A percentile compares a stretch with the other conserved stretches of the same genome.
Evolutionary conservation across 64 coral and sea anemone genomes (phyloP).

Genomic region (Stichodactyla helianthus): DNA sequence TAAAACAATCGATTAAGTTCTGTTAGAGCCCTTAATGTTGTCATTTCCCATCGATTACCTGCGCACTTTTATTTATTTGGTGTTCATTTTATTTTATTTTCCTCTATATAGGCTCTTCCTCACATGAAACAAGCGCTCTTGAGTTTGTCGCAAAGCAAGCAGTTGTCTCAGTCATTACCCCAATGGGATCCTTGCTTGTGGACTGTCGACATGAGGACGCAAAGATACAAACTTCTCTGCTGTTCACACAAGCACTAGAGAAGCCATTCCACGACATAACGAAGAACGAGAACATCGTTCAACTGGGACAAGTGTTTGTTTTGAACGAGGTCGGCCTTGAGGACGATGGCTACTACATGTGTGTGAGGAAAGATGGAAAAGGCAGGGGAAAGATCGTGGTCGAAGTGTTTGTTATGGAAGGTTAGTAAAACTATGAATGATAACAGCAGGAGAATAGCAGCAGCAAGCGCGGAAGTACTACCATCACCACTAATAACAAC

Average conservation of each 20-base stretch:
- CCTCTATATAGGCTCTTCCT: background rate
- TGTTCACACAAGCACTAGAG: background rate
- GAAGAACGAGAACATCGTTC: background rate
- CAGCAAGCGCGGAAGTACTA: too few relatives aligned
- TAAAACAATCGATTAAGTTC: too few relatives aligned
- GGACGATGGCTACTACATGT: conserved; percentile 11
- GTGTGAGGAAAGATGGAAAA: background rate
- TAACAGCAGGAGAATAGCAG: too few relatives aligned
- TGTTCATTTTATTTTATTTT: background rate
- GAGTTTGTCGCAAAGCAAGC: background rate
- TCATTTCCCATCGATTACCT: too few relatives aligned
- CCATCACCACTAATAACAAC: too few relatives aligned
- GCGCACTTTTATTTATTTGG: too few relatives aligned
- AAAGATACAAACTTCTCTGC: background rate
- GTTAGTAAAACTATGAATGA: background rate
- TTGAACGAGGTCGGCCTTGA: background rate
- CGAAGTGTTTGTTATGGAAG: background rate
- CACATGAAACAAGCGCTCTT: background rate
- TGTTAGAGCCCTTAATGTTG: too few relatives aligned
- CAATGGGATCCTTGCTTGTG: background rate
- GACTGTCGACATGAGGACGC: background rate
- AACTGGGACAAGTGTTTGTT: background rate
- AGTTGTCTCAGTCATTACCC: background rate
- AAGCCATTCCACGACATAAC: background rate
- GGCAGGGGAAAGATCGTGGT: background rate